Conservation (phyloP, 2,888 invertebrate genomes). For the Apoda limacodes region DNA sequence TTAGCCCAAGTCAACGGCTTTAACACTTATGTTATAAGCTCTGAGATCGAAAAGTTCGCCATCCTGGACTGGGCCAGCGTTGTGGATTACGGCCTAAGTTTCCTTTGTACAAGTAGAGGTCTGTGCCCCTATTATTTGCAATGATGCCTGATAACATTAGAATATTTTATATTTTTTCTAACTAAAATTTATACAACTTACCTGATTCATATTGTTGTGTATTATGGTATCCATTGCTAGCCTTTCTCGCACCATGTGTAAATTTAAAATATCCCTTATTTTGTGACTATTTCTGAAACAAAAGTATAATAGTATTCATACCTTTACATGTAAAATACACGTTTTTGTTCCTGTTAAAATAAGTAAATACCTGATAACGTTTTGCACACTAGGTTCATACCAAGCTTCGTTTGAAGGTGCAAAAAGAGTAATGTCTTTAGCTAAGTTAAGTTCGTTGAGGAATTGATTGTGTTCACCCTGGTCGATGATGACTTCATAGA, state of each 20-base stretch:
- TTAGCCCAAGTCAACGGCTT: conserved; percentile 1
- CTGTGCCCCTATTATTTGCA: too few species aligned
- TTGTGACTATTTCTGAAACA: conserved; percentile 72
- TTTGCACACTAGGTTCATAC: conserved; percentile 78
- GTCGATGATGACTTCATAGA: conserved; percentile 84
- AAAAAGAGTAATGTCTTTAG: conserved; percentile 84
- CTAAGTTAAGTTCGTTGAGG: conserved; percentile 75
- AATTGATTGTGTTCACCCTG: conserved; percentile 77
- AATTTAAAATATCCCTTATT: conserved; percentile 81
- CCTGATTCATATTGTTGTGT: conserved; percentile 77
- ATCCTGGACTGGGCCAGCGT: too few species aligned
- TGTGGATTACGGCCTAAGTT: too few species aligned
- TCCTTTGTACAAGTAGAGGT: too few species aligned
- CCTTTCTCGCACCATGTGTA: conserved; percentile 84
- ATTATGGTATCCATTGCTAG: conserved; percentile 82
- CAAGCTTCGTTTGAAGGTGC: conserved; percentile 92
- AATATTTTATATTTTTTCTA: too few species aligned
- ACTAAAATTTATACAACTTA: conserved; percentile 31
- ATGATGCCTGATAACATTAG: too few species aligned
- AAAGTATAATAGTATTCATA: conserved; percentile 2
- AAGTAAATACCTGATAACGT: conserved; percentile 64
- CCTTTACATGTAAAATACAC: not conserved
- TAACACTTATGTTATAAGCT: conserved; percentile 2
- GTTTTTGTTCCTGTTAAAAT: not conserved
- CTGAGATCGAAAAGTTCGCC: too few species aligned